Base-by-base conservation (phyloP, 2,113 vertebrate genomes). In the Merops nubicus region DNA sequence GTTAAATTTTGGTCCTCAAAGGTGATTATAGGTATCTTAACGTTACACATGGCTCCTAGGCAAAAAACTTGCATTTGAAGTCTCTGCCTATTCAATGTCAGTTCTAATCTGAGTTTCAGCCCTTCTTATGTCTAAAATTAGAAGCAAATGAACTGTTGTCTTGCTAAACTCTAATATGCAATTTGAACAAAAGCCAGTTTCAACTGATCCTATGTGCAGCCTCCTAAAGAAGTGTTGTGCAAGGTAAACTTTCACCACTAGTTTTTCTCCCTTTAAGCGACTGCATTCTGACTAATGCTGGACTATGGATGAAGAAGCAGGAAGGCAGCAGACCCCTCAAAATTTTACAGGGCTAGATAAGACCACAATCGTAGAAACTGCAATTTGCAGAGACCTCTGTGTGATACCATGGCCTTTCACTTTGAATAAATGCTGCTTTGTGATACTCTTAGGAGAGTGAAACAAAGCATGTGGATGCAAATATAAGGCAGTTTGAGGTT, bases 401-500 rank as follows among this genome's bases (percentile, higher is more conserved):
- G 18, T 15, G 38, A 54, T 54, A 42, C 6, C 11, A 26, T 36
- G 18, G 17, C 13, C 22, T 10, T 36, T 28, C 12, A 21, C 29
- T 29, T n/a, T 5, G n/a, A 72, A 59, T 70, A 77, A 50, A 56
- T 0, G 0, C 8, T 53, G 2, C 0, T 45, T 70, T 65, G 20
- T 43, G 20, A 3, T 53, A 34, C 4, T 33, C 3, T 48, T 60
- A 12, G 12, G 33, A 56, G 48, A 38, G 12, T 17, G 48, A 43
- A 62, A 53, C 5, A 63, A 63, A 9, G 3, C 11, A 62, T 4
- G 34, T 8, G 15, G 12, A 31, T 38, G 9, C 60, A 82, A 56
- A 65, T 19, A 29, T 33, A 42, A 62, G 9, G 5, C 12, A 59
- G 3, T 43, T 67, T 20, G 26, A 72, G 9, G 28, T 67, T 42